Percentiles rank a stretch among this genome's conserved stretches.
phyloP scores from a whole-genome alignment of 2,888 invertebrate genomes.

The Macropis europaea region DNA sequence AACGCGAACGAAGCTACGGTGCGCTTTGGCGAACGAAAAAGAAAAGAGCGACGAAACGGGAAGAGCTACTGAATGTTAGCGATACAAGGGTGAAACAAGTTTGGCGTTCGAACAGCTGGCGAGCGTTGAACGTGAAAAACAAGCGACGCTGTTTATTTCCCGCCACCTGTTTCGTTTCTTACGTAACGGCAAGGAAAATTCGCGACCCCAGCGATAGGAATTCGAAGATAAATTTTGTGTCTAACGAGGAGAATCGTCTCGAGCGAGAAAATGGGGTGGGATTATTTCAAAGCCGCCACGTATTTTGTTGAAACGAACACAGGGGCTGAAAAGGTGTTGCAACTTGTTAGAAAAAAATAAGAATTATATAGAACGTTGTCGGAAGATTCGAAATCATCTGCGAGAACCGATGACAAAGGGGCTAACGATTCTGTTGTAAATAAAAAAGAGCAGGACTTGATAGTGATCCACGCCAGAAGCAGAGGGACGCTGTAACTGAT shows the following conservation, averaged over 20 bases:
- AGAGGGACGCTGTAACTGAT: slow-evolving; percentile 13
- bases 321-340: too few species aligned
- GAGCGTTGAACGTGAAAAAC: background rate
- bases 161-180: slow-evolving; percentile 30
- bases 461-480: background rate
- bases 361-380: too few species aligned
- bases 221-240: too few species aligned
- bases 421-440: background rate
- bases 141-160: slow-evolving; percentile 14
- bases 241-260: background rate
- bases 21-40: slow-evolving; percentile 1
- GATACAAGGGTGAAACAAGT: slow-evolving; percentile 22
- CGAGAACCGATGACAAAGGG: background rate
- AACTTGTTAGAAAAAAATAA: too few species aligned
- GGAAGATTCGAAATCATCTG: too few species aligned
- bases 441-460: background rate
- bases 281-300: too few species aligned
- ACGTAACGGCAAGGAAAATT: background rate
- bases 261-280: background rate
- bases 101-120: slow-evolving; percentile 22
- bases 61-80: slow-evolving; percentile 5
- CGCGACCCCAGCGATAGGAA: too few species aligned
- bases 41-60: background rate
- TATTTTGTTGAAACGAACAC: too few species aligned
- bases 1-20: background rate